A percentile compares a stretch with the other conserved stretches of the same genome.
phyloP scores from a whole-genome alignment of 2,113 vertebrate species.

The Shinisaurus crocodilurus region DNA sequence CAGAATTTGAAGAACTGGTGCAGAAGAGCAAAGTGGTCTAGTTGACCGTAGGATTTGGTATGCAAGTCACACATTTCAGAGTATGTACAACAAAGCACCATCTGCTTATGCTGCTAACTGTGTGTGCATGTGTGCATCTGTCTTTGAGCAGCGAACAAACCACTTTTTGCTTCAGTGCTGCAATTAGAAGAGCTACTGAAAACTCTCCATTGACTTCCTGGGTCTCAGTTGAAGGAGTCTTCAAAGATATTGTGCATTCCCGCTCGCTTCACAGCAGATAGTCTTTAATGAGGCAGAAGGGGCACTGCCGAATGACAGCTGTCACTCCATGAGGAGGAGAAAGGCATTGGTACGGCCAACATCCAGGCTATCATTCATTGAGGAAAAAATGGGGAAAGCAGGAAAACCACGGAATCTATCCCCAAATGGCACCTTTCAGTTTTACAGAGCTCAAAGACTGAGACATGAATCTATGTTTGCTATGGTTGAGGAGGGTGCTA shows the following conservation, averaged over 20 bases:
- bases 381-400: background rate
- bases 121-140: background rate
- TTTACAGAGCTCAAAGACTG: background rate
- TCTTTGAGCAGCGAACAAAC: background rate
- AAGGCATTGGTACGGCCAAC: background rate
- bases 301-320: background rate
- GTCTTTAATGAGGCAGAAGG: background rate
- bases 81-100: background rate
- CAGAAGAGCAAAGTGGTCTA: background rate
- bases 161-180: background rate
- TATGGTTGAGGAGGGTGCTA: background rate
- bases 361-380: background rate
- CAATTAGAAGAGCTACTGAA: background rate
- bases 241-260: background rate
- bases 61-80: background rate
- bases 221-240: background rate
- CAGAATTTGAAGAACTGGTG: too few species aligned
- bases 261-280: background rate
- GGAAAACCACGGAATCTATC: background rate
- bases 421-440: background rate
- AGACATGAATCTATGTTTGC: background rate
- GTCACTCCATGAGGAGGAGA: background rate
- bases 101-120: background rate
- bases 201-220: background rate
- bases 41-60: too few species aligned